A percentile compares a stretch with the other conserved stretches of the same genome.
These are phyloP conservation scores for Bombus soroeensis DNA, from an alignment of 1,140 invertebrate species.

Conservation along the genomic window DNA sequence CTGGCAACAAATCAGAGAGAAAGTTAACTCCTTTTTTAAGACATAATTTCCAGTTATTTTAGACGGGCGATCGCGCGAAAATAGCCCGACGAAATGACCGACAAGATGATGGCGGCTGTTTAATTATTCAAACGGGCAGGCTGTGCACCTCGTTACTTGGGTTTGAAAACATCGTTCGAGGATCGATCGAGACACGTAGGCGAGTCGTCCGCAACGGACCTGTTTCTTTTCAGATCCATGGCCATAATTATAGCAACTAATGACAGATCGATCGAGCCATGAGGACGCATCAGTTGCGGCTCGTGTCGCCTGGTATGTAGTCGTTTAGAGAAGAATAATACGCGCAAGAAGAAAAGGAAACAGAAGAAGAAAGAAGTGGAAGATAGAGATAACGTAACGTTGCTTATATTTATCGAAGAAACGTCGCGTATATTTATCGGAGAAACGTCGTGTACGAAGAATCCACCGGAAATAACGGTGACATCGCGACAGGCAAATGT, in stretches of 20 bases:
- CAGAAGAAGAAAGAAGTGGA: background rate
- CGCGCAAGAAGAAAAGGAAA: background rate
- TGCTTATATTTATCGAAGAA: background rate
- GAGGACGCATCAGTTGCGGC: slow-evolving; percentile 69
- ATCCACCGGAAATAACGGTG: slow-evolving; percentile 17
- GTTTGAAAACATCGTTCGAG: background rate
- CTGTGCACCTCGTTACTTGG: background rate
- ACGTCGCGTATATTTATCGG: background rate
- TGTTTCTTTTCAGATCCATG: slow-evolving; percentile 77
- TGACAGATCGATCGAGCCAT: slow-evolving; percentile 67
- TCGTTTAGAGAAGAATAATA: slow-evolving; percentile 25
- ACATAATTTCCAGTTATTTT: background rate
- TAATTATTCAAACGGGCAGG: background rate
- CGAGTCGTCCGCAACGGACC: background rate
- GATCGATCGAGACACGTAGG: slow-evolving; percentile 25
- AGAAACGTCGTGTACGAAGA: background rate
- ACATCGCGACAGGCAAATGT: slow-evolving; percentile 62
- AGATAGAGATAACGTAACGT: background rate
- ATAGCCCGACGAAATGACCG: background rate
- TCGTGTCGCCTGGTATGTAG: slow-evolving; percentile 61
- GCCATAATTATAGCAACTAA: slow-evolving; percentile 71
- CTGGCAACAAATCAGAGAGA: slow-evolving; percentile 31
- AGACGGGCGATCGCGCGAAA: background rate
- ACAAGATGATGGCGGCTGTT: background rate
- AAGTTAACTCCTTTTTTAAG: background rate